A percentile compares a stretch with the other conserved stretches of the same genome.
These are phyloP conservation scores for Cheilosia impressa DNA, from an alignment of 2,888 invertebrate genomes.

Conservation along the genomic window DNA sequence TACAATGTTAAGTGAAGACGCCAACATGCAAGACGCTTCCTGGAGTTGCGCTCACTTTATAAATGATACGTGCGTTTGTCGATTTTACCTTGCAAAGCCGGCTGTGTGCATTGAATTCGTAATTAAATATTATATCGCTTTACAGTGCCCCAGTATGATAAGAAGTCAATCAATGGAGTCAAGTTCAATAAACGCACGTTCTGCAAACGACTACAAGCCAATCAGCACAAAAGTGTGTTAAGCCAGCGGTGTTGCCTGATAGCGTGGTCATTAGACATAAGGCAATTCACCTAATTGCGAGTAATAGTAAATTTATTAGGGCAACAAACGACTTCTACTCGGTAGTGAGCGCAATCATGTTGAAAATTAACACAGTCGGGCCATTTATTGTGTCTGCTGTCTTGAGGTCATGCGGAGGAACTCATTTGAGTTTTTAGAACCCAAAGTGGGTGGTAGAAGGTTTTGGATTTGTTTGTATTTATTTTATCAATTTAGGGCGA, in stretches of 20 bases:
- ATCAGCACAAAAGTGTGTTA: neutral
- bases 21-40: neutral
- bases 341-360: neutral
- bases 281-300: neutral
- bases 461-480: neutral
- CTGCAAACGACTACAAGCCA: neutral
- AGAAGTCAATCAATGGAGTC: constrained; percentile 17
- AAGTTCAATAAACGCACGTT: constrained; percentile 14
- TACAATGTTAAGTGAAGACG: constrained; percentile 3
- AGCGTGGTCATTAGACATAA: neutral
- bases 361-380: neutral
- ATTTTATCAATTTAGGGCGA: too few relatives aligned
- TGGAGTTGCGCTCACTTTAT: constrained; percentile 1
- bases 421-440: neutral
- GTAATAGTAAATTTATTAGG: neutral
- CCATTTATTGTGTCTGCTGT: neutral
- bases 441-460: neutral
- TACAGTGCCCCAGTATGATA: constrained; percentile 7
- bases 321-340: neutral
- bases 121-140: constrained; percentile 1
- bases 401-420: neutral
- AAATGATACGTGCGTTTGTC: neutral
- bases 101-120: neutral
- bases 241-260: neutral
- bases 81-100: neutral